These are phyloP conservation scores for Octonoba sinensis DNA, from an alignment of 2,888 invertebrate genomes.

Conservation along the genomic window DNA sequence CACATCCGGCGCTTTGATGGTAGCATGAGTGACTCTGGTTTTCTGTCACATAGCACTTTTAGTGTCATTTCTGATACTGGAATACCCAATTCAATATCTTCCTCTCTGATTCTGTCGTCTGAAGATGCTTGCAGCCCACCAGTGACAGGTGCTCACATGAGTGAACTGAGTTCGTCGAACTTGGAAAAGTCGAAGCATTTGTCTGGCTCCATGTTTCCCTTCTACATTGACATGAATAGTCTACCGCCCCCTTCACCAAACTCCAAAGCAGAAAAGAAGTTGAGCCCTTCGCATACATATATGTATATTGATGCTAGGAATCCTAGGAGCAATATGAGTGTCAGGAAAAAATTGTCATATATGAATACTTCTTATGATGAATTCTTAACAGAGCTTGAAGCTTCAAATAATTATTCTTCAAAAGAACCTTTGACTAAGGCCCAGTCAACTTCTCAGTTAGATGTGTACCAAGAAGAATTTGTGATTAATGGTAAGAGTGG, in stretches of 20 bases:
- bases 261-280: slow-evolving; percentile 19
- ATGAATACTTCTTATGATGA: slow-evolving; percentile 46
- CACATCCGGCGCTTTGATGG: slow-evolving; percentile 61
- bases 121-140: slow-evolving; percentile 30
- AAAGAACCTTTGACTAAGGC: slow-evolving; percentile 44
- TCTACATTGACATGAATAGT: slow-evolving; percentile 63
- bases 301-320: slow-evolving; percentile 63
- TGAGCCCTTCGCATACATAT: slow-evolving; percentile 45
- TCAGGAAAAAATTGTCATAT: slow-evolving; percentile 5
- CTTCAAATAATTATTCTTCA: background rate
- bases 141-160: slow-evolving; percentile 9
- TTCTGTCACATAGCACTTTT: slow-evolving; percentile 62
- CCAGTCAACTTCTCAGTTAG: slow-evolving; percentile 48
- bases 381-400: slow-evolving; percentile 39
- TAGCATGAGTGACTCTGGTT: slow-evolving; percentile 64
- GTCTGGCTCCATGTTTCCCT: slow-evolving; percentile 63
- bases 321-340: slow-evolving; percentile 15
- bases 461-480: slow-evolving; percentile 26
- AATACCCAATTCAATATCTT: slow-evolving; percentile 44
- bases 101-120: slow-evolving; percentile 57
- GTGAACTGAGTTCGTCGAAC: slow-evolving; percentile 20
- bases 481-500: background rate
- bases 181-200: slow-evolving; percentile 31
- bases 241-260: slow-evolving; percentile 36
- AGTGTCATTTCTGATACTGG: slow-evolving; percentile 59